These are phyloP conservation scores for Gambusia holbrooki DNA, from an alignment of 2,113 vertebrate species.

Conservation along the genomic window DNA sequence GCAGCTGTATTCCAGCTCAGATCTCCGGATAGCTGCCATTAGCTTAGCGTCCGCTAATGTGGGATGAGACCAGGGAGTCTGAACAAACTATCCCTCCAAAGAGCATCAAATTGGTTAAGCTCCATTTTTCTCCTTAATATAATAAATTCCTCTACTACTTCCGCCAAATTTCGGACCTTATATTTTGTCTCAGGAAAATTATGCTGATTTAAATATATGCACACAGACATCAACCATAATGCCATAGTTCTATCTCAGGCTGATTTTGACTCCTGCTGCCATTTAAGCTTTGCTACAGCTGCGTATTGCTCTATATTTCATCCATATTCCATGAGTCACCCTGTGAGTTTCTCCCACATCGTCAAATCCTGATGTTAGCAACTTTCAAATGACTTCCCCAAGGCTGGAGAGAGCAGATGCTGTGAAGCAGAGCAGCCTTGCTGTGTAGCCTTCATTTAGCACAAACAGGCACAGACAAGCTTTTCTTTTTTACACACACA, in stretches of 20 bases:
- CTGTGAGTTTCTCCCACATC: slow-evolving; percentile 10
- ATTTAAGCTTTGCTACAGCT: not conserved
- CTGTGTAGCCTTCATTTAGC: slow-evolving; percentile 26
- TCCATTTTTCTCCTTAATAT: too few relatives aligned
- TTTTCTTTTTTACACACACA: not conserved
- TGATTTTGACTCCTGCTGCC: not conserved
- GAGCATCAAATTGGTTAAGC: too few relatives aligned
- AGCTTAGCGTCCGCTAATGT: not conserved
- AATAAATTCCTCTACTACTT: too few relatives aligned
- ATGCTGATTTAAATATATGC: too few relatives aligned
- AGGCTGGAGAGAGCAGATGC: slow-evolving; percentile 52
- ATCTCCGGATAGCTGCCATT: not conserved
- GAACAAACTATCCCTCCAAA: too few relatives aligned
- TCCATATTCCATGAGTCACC: not conserved
- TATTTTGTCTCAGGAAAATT: too few relatives aligned
- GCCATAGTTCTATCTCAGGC: too few relatives aligned
- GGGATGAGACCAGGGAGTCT: not conserved
- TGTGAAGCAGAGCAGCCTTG: slow-evolving; percentile 34
- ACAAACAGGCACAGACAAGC: slow-evolving; percentile 18
- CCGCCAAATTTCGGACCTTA: too few relatives aligned
- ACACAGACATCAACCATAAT: too few relatives aligned
- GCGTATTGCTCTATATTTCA: slow-evolving; percentile 2
- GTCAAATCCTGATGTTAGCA: slow-evolving; percentile 48
- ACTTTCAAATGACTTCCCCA: slow-evolving; percentile 57
- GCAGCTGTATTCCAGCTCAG: not conserved